Evolutionary conservation across 2,113 vertebrate species (phyloP).

Genomic region (Phainopepla nitens): DNA sequence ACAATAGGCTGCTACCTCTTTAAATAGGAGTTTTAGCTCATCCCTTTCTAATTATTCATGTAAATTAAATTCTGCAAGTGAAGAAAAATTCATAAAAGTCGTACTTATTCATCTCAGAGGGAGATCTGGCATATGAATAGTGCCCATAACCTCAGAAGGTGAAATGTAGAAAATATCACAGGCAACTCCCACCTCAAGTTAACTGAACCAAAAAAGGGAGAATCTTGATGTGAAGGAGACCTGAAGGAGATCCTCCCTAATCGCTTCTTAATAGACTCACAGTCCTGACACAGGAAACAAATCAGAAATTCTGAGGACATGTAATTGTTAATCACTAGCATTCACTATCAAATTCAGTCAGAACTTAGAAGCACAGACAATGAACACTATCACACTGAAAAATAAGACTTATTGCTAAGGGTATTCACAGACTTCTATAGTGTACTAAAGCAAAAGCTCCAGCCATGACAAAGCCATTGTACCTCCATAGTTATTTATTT

Average conservation of each 20-base stretch:
- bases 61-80: constrained; percentile 81
- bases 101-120: constrained; percentile 79
- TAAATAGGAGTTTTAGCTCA: constrained; percentile 63
- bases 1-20: constrained; percentile 10
- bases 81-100: constrained; percentile 82
- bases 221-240: constrained; percentile 78
- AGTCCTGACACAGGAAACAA: constrained; percentile 71
- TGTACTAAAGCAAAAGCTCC: not conserved
- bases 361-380: constrained; percentile 54
- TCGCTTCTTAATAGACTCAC: constrained; percentile 75
- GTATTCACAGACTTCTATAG: constrained; percentile 34
- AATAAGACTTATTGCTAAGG: constrained; percentile 8
- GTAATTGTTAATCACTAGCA: constrained; percentile 72
- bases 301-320: constrained; percentile 75
- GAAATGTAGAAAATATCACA: constrained; percentile 79
- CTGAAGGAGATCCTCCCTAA: constrained; percentile 80
- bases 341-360: constrained; percentile 62
- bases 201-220: constrained; percentile 81
- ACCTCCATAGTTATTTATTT: constrained; percentile 49
- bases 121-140: constrained; percentile 77
- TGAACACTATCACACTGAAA: constrained; percentile 28
- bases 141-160: constrained; percentile 78
- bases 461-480: constrained; percentile 30
- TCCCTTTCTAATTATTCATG: constrained; percentile 75
- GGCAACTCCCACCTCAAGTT: constrained; percentile 79